Evolutionary conservation across 2,113 vertebrate genomes (phyloP), one percentile per base, ranked within the genome.

Genomic region (Chionis minor): DNA sequence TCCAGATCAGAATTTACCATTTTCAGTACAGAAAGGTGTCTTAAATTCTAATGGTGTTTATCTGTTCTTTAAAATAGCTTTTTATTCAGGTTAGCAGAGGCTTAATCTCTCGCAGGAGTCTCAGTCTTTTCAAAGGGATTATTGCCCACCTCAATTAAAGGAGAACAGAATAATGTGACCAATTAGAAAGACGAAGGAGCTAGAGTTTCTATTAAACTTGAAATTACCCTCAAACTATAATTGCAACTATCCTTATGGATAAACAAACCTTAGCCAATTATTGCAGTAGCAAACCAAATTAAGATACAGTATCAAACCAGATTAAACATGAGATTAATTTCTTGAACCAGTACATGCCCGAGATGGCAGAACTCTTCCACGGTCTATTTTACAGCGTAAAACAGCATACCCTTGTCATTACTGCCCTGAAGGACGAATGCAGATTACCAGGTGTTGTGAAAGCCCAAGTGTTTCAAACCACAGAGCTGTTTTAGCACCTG

Each of bases 181-280:
- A 90, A 62, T 80, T 94, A 80, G 70, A 79, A 73, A 73, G 45
- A 88, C 44, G 44, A 75, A 96, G 81, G 45, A 80, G 54, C 44
- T 63, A 13, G 12, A 20, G 16, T 18, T 92, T 44, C 78, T 58
- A 72, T 88, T 66, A 62, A 72, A 85, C 65, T 79, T n/a, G 61
- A 91, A 96, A 87, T 89, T 75, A 80, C 58, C 20, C 22, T 88
- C 71, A 61, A 88, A 78, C 62, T 70, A 82, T 84, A 88, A 40
- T 1, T 33, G 35, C 44, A 82, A 44, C 67, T 62, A 9, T 38
- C 66, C 74, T 77, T 78, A 91, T 30, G 28, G 90, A 70, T 73
- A 89, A 94, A 52, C 81, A 95, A 85, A 80, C 69, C 54, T 45
- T 24, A 72, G 35, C 28, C 81, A 80, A 66, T 87, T 90, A 89